Conservation (phyloP, 2,113 vertebrate species). For the Tringa solitaria region DNA sequence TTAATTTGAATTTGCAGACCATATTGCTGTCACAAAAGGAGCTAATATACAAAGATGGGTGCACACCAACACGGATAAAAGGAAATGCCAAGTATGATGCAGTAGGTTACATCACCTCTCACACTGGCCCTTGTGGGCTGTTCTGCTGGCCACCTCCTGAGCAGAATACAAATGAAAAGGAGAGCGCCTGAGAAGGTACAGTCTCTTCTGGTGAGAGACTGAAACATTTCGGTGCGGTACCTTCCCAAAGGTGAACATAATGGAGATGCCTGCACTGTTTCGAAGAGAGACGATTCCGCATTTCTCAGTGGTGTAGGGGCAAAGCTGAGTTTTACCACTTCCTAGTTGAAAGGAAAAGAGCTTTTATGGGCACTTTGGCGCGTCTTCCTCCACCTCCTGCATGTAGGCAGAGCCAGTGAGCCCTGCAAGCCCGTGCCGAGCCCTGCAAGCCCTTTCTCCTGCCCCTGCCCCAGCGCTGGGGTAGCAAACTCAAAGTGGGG, state of each 20-base stretch:
- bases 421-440: background rate
- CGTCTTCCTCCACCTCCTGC: background rate
- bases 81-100: background rate
- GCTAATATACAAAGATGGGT: background rate
- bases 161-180: background rate
- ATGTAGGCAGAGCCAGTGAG: background rate
- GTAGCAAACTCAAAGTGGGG: background rate
- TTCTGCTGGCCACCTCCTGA: background rate
- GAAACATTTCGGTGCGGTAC: background rate
- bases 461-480: background rate
- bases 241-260: background rate
- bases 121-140: background rate
- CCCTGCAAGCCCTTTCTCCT: background rate
- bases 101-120: background rate
- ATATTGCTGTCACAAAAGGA: background rate
- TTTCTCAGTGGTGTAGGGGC: accelerated
- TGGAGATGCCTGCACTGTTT: background rate
- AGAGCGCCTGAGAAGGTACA: background rate
- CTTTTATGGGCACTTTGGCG: background rate
- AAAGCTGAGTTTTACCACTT: background rate
- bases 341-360: background rate
- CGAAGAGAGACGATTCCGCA: background rate
- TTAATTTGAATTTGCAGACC: background rate
- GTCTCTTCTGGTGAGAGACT: accelerated
- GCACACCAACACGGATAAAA: background rate